A percentile compares a stretch with the other conserved stretches of the same genome.
These are phyloP conservation scores for Poeciliopsis retropinna DNA, from an alignment of 2,113 vertebrate genomes.

Conservation along the genomic window DNA sequence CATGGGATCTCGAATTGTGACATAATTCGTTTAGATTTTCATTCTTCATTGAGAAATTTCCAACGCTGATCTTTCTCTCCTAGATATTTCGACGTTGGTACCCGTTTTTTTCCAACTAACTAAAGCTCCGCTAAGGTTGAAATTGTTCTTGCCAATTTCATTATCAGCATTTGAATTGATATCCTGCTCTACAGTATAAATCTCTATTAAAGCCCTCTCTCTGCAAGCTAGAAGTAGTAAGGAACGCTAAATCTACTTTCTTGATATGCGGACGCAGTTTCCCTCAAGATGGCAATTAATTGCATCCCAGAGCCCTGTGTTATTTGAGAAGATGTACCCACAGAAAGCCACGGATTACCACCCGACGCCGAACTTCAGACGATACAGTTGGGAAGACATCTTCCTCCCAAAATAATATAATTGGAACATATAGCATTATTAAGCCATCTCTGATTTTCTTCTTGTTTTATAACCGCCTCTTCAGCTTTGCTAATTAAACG, in stretches of 20 bases:
- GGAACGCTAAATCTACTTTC: slow-evolving; percentile 79
- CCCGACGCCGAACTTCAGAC: slow-evolving; percentile 65
- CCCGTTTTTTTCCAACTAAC: slow-evolving; percentile 61
- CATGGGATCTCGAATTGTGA: slow-evolving; percentile 58
- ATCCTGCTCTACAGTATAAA: slow-evolving; percentile 82
- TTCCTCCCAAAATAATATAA: slow-evolving; percentile 42
- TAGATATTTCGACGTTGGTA: slow-evolving; percentile 85
- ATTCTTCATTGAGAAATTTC: slow-evolving; percentile 78
- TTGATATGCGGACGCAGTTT: slow-evolving; percentile 78
- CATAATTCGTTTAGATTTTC: slow-evolving; percentile 87
- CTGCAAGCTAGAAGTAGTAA: slow-evolving; percentile 73
- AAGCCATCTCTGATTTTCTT: slow-evolving; percentile 16
- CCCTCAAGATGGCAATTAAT: slow-evolving; percentile 81
- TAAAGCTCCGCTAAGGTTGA: slow-evolving; percentile 84
- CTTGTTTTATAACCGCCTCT: neutral
- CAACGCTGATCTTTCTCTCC: slow-evolving; percentile 88
- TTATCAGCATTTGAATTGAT: slow-evolving; percentile 85
- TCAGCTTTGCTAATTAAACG: neutral
- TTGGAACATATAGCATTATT: slow-evolving; percentile 24
- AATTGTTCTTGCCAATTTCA: slow-evolving; percentile 86
- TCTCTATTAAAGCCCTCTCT: slow-evolving; percentile 85
- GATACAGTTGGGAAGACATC: slow-evolving; percentile 57
- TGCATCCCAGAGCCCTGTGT: slow-evolving; percentile 77
- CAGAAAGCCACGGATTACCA: slow-evolving; percentile 71
- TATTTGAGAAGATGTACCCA: slow-evolving; percentile 75